phyloP scores from a whole-genome alignment of 2,888 invertebrate genomes.

The Volucella bombylans region DNA sequence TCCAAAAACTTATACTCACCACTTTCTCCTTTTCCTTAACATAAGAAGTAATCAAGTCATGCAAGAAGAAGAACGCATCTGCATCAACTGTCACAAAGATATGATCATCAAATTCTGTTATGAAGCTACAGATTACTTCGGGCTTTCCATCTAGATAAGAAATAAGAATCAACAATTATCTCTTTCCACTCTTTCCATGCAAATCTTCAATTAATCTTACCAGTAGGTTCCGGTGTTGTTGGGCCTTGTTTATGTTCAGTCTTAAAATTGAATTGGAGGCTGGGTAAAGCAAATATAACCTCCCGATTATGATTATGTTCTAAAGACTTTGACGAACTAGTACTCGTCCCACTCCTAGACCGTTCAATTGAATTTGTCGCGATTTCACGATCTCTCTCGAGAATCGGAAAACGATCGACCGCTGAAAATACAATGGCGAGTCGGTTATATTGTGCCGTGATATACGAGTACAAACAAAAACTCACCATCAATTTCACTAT shows the following conservation, averaged over 20 bases:
- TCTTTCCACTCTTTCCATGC: background rate
- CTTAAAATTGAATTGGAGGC: conserved; percentile 94
- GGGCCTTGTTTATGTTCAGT: conserved; percentile 94
- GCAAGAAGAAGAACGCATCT: conserved; percentile 98
- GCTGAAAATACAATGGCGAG: conserved; percentile 83
- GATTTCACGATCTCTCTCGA: conserved; percentile 89
- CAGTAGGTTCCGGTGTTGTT: conserved; percentile 87
- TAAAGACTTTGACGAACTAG: conserved; percentile 85
- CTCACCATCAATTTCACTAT: conserved; percentile 95
- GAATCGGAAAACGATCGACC: conserved; percentile 94
- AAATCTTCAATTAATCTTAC: conserved; percentile 77
- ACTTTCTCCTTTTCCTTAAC: conserved; percentile 95
- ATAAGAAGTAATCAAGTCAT: conserved; percentile 97
- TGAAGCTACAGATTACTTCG: conserved; percentile 96
- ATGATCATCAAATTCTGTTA: conserved; percentile 99
- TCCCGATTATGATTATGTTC: conserved; percentile 93
- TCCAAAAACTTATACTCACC: conserved; percentile 82
- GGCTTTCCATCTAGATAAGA: conserved; percentile 88
- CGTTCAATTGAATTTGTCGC: conserved; percentile 85
- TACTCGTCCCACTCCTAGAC: conserved; percentile 81
- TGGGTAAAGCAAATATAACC: conserved; percentile 97
- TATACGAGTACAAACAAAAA: too few species aligned
- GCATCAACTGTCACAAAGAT: conserved; percentile 99
- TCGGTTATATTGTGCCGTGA: background rate
- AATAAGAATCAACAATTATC: conserved; percentile 2